Conservation (phyloP, 2,113 vertebrate species). For the Rissa tridactyla region DNA sequence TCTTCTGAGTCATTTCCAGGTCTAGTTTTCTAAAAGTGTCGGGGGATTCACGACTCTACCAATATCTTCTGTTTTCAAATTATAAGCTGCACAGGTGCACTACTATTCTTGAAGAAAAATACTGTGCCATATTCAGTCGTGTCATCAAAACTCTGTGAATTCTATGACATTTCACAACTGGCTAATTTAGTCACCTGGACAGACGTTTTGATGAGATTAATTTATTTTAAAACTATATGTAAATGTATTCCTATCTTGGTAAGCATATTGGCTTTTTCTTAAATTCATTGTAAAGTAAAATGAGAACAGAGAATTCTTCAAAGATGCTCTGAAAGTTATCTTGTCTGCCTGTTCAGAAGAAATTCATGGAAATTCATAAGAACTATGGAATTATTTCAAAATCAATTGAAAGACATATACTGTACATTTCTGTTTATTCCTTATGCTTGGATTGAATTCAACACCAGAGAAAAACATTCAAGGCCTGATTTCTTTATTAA, state of each 20-base stretch:
- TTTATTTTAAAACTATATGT: neutral
- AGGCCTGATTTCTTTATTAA: neutral
- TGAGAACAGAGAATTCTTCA: neutral
- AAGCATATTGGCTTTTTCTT: neutral
- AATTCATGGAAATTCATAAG: neutral
- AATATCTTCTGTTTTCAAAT: neutral
- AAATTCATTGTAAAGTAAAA: neutral
- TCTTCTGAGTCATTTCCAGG: neutral
- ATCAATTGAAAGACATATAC: neutral
- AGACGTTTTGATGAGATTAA: neutral
- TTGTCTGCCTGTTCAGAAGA: neutral
- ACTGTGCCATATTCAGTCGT: neutral
- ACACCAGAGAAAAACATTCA: neutral
- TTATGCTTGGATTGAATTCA: neutral
- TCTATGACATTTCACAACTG: neutral
- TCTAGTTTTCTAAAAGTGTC: neutral
- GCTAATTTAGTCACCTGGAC: neutral
- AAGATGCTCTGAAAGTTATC: neutral
- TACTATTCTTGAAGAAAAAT: neutral
- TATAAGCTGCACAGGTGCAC: neutral
- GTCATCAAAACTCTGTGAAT: neutral
- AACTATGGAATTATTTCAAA: neutral
- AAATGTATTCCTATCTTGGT: neutral
- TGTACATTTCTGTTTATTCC: neutral
- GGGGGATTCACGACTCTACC: neutral